A percentile compares a stretch with the other conserved stretches of the same genome.
phyloP scores from a whole-genome alignment of 2,888 invertebrate genomes.

The Cephus spinipes region DNA sequence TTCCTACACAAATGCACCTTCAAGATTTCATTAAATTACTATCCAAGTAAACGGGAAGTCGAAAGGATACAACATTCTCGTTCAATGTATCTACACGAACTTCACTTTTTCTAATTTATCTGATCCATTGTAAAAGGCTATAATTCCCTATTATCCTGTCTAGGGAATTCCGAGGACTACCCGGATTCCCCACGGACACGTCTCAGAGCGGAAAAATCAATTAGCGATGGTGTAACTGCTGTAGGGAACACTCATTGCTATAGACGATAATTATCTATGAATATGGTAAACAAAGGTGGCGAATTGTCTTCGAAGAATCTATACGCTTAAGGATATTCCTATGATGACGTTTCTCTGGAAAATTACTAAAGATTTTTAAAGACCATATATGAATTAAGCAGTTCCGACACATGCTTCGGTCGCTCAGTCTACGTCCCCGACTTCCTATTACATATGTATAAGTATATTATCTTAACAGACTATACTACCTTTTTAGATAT shows the following conservation, averaged over 20 bases:
- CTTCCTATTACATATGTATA: background rate
- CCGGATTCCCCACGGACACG: background rate
- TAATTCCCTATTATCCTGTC: background rate
- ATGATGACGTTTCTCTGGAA: background rate
- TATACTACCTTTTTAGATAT: background rate
- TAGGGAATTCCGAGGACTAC: background rate
- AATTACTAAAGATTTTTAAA: background rate
- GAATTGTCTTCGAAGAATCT: background rate
- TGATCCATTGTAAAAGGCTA: background rate
- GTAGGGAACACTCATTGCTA: background rate
- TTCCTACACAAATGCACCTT: background rate
- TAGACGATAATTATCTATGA: background rate
- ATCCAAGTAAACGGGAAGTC: background rate
- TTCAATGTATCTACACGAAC: background rate
- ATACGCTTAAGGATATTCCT: background rate
- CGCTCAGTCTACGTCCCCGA: background rate
- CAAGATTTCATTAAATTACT: background rate
- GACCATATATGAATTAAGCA: background rate
- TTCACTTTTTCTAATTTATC: background rate
- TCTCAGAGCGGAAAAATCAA: background rate
- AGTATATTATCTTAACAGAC: background rate
- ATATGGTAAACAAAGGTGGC: background rate
- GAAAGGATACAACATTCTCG: background rate
- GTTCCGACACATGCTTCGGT: background rate
- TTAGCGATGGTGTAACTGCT: background rate